Base-by-base conservation (phyloP, 2,113 vertebrate genomes). In the Crypturellus undulatus region DNA sequence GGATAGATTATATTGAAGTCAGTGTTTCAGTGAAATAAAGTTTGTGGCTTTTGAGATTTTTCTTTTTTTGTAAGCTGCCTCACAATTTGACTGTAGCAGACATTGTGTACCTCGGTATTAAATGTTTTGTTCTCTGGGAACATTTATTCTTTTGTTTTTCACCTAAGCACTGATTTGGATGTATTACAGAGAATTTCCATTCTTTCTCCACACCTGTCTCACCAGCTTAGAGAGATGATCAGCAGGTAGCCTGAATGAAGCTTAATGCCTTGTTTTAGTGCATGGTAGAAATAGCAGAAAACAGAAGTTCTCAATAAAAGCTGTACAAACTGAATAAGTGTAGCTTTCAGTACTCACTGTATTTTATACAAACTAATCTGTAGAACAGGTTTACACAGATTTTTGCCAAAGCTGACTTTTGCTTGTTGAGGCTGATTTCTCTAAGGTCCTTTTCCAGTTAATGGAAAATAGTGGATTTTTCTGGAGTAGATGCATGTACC, bases 141-240 rank as follows among this genome's bases (percentile, higher is more conserved):
- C 18, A 6, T 59, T 86, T 71, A 28, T 80, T 75, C 65, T 89
- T 86, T 52, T 47, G 24, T 54, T 90, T 28, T 90, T 95, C 91
- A 77, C 67, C 59, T 63, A 65, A 76, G 21, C 77, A 65, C 26
- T 14, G 22, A 76, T 82, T 73, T 85, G 84, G 75, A 92, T 95
- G 81, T 91, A 73, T 92, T 72, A 87, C 36, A 87, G 79, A 89
- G 45, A 0, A 92, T 92, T 93, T 93, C 36, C 45, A 28, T 87
- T 16, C 78, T 89, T 91, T 63, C 34, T 24, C 6, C 22, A 87
- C 90, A 73, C 77, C 59, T 84, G 16, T 83, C 87, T 87, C 79
- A 54, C 0, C 77, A 70, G 59, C 47, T 91, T 72, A 70, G 59
- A 69, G 73, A 71, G 63, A 59, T 36, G 83, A 75, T 40, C 42